A percentile compares a stretch with the other conserved stretches of the same genome.
phyloP scores from a whole-genome alignment of 2,113 vertebrate species.

The Azemiops feae region DNA sequence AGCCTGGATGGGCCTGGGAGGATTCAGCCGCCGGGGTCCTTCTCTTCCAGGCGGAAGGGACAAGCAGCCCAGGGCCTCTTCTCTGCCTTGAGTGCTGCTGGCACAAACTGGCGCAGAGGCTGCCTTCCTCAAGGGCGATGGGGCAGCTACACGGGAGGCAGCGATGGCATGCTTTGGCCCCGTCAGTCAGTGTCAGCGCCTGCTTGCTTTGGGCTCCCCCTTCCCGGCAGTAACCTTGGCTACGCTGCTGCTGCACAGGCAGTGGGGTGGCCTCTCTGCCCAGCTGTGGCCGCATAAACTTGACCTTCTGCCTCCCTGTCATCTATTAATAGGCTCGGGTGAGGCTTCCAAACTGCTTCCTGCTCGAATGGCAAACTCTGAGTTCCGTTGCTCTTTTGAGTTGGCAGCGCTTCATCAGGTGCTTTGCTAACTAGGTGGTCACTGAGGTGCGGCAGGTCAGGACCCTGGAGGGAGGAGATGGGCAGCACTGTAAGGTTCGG shows the following conservation, averaged over 20 bases:
- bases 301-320: not conserved
- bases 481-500: not conserved
- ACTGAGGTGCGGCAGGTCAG: not conserved
- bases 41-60: not conserved
- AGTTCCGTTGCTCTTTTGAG: not conserved
- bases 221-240: not conserved
- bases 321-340: not conserved
- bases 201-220: not conserved
- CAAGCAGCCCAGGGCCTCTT: not conserved
- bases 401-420: not conserved
- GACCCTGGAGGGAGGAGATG: not conserved
- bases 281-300: not conserved
- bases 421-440: not conserved
- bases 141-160: no score
- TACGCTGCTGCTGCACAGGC: not conserved
- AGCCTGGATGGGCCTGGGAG: not conserved
- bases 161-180: not conserved
- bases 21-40: not conserved
- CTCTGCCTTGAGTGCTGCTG: not conserved
- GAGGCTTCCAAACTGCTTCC: not conserved
- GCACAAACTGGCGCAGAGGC: not conserved
- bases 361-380: not conserved
- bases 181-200: not conserved
- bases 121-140: not conserved
- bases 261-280: not conserved